A percentile compares a stretch with the other conserved stretches of the same genome.
These are phyloP conservation scores for Prosapia bicincta DNA, from an alignment of 2,888 invertebrate species.

Conservation along the genomic window DNA sequence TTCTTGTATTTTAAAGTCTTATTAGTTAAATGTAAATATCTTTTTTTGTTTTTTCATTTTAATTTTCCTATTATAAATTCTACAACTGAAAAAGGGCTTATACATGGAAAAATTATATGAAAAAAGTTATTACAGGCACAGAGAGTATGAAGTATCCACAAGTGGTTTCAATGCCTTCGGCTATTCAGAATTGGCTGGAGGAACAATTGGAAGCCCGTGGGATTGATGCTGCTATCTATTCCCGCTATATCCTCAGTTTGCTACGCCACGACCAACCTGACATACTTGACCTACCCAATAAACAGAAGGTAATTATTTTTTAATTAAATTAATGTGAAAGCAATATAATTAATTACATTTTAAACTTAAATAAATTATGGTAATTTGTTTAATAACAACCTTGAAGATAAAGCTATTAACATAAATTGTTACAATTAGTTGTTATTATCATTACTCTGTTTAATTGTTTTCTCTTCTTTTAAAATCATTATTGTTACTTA, in stretches of 20 bases:
- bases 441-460: no score
- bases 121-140: slow-evolving; percentile 35
- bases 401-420: background rate
- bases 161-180: slow-evolving; percentile 59
- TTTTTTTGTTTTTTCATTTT: no score
- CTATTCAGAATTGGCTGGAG: slow-evolving; percentile 72
- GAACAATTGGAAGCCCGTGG: slow-evolving; percentile 71
- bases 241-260: slow-evolving; percentile 62
- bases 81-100: no score
- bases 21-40: no score
- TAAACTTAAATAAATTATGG: no score
- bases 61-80: no score
- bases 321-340: no score
- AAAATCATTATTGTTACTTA: no score
- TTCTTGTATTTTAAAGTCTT: no score
- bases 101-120: no score
- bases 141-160: slow-evolving; percentile 59
- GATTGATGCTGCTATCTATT: slow-evolving; percentile 66
- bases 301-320: slow-evolving; percentile 23
- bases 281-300: slow-evolving; percentile 32
- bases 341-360: no score
- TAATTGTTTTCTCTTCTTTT: no score
- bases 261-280: slow-evolving; percentile 47
- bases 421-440: background rate
- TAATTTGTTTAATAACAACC: background rate